Evolutionary conservation across 2,113 vertebrate genomes (phyloP).

Genomic region (Pogonocichla stellata): DNA sequence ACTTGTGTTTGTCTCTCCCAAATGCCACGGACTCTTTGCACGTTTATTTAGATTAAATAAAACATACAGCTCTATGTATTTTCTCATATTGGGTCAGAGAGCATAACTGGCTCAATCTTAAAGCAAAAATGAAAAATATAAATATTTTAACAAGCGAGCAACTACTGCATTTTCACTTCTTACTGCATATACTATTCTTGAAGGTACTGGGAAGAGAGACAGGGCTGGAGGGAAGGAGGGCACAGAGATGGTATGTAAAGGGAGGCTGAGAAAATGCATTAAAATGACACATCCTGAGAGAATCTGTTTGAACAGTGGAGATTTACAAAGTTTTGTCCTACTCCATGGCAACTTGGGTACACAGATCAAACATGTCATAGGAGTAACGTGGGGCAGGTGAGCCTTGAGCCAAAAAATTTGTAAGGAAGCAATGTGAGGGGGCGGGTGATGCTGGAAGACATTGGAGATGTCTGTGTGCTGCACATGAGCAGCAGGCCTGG

Average conservation of each 20-base stretch:
- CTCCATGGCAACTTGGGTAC: conserved; percentile 55
- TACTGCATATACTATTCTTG: neutral
- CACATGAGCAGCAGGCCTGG: neutral
- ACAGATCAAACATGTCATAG: neutral
- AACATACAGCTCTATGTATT: neutral
- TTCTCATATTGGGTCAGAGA: neutral
- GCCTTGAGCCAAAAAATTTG: neutral
- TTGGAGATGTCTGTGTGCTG: neutral
- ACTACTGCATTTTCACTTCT: neutral
- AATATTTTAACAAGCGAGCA: conserved; percentile 34
- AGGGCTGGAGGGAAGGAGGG: neutral
- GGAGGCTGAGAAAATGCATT: neutral
- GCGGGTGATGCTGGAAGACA: neutral
- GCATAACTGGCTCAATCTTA: neutral
- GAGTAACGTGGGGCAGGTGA: conserved; percentile 34
- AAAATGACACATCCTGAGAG: conserved; percentile 45
- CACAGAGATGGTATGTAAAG: neutral
- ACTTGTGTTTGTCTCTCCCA: conserved; percentile 16
- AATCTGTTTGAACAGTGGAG: conserved; percentile 25
- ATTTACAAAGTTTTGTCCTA: conserved; percentile 45
- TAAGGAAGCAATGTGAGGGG: neutral
- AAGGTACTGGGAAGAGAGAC: neutral
- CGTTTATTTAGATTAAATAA: conserved; percentile 26
- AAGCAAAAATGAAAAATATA: conserved; percentile 23
- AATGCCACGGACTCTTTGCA: neutral